phyloP scores from a whole-genome alignment of 2,797 vertebrate genomes.

The Alcedo atthis region DNA sequence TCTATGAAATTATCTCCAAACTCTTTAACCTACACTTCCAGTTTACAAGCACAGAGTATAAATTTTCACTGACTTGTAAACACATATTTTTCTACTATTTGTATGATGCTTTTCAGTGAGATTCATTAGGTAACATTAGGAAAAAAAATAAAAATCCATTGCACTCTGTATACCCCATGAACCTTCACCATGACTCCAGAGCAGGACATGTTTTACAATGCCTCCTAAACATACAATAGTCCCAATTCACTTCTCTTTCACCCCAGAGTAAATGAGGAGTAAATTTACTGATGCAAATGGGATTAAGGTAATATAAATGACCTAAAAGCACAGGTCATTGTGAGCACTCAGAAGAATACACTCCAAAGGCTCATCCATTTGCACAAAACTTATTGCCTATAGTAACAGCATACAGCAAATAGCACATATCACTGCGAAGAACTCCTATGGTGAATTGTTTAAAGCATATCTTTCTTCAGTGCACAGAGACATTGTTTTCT shows the following conservation, averaged over 20 bases:
- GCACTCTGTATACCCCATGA: neutral
- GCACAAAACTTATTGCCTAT: neutral
- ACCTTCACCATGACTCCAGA: neutral
- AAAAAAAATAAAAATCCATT: constrained; percentile 7
- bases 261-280: constrained; percentile 27
- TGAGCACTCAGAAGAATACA: constrained; percentile 7
- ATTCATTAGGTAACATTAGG: neutral
- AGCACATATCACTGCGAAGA: neutral
- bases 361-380: neutral
- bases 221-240: constrained; percentile 2
- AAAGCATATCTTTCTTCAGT: neutral
- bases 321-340: constrained; percentile 7
- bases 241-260: constrained; percentile 7
- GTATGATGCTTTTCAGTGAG: constrained; percentile 6
- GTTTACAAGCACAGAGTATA: neutral
- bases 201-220: neutral
- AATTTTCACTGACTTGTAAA: neutral
- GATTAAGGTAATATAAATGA: constrained; percentile 44
- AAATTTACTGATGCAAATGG: constrained; percentile 21
- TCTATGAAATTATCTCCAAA: neutral
- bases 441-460: neutral
- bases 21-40: neutral
- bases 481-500: neutral
- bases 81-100: neutral
- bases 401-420: neutral